Conservation (phyloP, 2,888 invertebrate genomes). For the Cremastinae sp. region DNA sequence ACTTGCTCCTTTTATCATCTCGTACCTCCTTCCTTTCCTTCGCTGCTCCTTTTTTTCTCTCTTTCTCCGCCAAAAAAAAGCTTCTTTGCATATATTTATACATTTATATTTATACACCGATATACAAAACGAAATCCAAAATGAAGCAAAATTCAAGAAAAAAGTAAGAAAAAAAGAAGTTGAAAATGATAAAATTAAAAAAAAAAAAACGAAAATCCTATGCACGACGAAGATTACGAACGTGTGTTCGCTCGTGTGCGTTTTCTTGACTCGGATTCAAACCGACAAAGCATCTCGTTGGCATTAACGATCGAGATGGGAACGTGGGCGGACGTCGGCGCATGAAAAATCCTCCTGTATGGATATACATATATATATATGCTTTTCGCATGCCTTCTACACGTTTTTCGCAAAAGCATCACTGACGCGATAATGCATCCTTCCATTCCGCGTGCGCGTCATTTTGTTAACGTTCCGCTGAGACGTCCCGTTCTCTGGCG, state of each 20-base stretch:
- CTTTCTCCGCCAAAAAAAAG: constrained; percentile 28
- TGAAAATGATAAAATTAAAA: no score
- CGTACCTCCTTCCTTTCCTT: background rate
- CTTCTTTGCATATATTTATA: constrained; percentile 20
- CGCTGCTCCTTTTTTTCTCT: constrained; percentile 14
- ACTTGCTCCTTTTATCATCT: constrained; percentile 32
- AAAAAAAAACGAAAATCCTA: no score
- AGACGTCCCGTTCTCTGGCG: background rate
- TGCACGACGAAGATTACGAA: no score
- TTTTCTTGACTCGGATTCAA: background rate
- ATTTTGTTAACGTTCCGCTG: background rate
- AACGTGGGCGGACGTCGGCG: constrained; percentile 70
- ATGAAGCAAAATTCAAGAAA: no score
- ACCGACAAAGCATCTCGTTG: constrained; percentile 60
- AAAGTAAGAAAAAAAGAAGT: no score
- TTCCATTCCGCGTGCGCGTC: constrained; percentile 57
- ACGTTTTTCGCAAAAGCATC: constrained; percentile 57
- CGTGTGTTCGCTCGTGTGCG: no score
- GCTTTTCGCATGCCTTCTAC: constrained; percentile 47
- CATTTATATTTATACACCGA: constrained; percentile 8
- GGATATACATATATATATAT: no score
- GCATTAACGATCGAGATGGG: constrained; percentile 69
- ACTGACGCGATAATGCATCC: constrained; percentile 76
- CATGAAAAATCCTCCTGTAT: constrained; percentile 65
- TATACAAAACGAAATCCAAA: no score